Conservation (phyloP, 1,140 invertebrate species). For the Archegozetes longisetosus region DNA sequence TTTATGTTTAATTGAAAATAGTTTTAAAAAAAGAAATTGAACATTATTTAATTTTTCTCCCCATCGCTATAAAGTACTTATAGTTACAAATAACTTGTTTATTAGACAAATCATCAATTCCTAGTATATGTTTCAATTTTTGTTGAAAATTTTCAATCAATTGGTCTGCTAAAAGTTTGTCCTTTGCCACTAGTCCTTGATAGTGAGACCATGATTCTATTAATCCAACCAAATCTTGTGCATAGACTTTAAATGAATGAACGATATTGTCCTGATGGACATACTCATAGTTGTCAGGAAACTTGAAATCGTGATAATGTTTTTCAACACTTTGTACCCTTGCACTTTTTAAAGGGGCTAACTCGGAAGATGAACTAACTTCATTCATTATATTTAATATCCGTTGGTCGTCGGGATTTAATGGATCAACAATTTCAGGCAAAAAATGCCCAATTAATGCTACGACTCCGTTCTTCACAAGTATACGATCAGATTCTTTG, state of each 20-base stretch:
- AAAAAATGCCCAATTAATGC: conserved; percentile 23
- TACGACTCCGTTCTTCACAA: conserved; percentile 26
- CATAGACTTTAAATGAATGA: not conserved
- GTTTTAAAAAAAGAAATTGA: too few species aligned
- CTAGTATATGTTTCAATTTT: not conserved
- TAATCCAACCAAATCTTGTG: not conserved
- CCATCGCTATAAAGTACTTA: not conserved
- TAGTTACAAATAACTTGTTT: not conserved
- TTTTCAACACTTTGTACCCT: not conserved
- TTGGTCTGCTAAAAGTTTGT: not conserved
- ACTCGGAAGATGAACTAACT: not conserved
- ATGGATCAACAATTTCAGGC: not conserved
- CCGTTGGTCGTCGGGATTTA: not conserved
- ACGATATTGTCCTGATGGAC: not conserved
- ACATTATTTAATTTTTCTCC: not conserved
- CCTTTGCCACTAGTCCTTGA: not conserved
- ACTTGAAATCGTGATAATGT: not conserved
- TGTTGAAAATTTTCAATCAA: not conserved
- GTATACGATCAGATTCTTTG: conserved; percentile 24
- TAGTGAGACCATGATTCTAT: conserved; percentile 2
- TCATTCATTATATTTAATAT: not conserved
- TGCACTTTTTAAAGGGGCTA: not conserved
- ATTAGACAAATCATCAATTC: not conserved
- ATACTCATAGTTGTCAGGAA: not conserved
- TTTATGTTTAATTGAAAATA: too few species aligned